Conservation (phyloP, 1,140 invertebrate genomes). For the Helicoverpa zea region DNA sequence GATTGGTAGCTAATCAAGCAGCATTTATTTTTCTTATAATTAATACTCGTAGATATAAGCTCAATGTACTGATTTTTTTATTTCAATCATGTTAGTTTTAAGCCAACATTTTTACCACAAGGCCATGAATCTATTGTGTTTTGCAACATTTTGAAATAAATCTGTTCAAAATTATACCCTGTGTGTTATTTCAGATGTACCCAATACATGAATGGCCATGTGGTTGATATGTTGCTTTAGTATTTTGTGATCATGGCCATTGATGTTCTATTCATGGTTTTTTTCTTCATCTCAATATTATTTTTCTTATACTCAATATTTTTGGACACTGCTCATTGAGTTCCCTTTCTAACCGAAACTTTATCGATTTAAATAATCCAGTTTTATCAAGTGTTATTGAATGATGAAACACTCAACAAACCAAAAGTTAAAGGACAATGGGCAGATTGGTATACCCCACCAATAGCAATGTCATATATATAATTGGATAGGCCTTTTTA, state of each 20-base stretch:
- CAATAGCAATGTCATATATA: too few species aligned
- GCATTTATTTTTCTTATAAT: conserved; percentile 13
- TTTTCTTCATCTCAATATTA: not conserved
- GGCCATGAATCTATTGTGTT: conserved; percentile 82
- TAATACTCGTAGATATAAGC: conserved; percentile 22
- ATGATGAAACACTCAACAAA: too few species aligned
- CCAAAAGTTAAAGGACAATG: too few species aligned
- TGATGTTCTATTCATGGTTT: conserved; percentile 63
- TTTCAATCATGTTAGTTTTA: conserved; percentile 45
- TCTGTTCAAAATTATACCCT: conserved; percentile 64
- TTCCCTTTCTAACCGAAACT: too few species aligned
- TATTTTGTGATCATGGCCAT: conserved; percentile 71
- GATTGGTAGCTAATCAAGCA: not conserved
- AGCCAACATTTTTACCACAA: conserved; percentile 68
- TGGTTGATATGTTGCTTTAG: conserved; percentile 62
- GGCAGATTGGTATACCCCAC: too few species aligned
- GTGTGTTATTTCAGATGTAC: conserved; percentile 77
- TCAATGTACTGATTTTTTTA: conserved; percentile 36
- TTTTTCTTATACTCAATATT: too few species aligned
- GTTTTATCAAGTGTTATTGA: too few species aligned
- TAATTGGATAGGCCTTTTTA: too few species aligned
- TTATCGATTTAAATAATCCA: too few species aligned
- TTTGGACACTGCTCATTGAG: too few species aligned
- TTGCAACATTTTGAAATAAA: conserved; percentile 77
- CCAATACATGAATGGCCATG: conserved; percentile 81